phyloP scores from a whole-genome alignment of 2,888 invertebrate species.

The Baronia brevicornis region DNA sequence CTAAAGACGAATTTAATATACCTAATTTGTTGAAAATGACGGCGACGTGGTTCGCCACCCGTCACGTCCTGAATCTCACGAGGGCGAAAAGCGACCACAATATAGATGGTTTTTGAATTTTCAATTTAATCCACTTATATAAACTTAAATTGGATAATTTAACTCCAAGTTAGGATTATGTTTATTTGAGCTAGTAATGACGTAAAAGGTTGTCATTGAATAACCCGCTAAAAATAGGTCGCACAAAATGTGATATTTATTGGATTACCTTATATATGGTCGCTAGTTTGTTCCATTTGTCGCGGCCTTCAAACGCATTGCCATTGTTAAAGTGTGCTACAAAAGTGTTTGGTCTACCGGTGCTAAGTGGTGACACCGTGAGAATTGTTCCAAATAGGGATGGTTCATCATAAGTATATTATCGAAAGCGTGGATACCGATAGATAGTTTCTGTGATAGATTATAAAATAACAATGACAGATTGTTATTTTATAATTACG shows the following conservation, averaged over 20 bases:
- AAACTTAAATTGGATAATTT: too few species aligned
- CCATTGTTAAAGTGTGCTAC: constrained; percentile 10
- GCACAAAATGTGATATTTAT: background rate
- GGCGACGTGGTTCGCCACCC: too few species aligned
- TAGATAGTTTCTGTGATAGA: background rate
- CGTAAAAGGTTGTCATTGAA: too few species aligned
- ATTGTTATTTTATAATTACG: too few species aligned
- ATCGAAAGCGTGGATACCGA: background rate
- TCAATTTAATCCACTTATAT: too few species aligned
- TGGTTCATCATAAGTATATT: background rate
- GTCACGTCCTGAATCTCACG: too few species aligned
- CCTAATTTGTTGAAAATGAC: too few species aligned
- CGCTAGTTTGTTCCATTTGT: constrained; percentile 4
- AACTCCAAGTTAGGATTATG: too few species aligned
- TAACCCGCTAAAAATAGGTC: constrained; percentile 2
- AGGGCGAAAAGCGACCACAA: too few species aligned
- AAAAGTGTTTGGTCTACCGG: constrained; percentile 14
- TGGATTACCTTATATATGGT: constrained; percentile 4
- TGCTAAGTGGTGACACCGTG: constrained; percentile 16
- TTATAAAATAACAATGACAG: background rate
- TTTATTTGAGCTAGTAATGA: too few species aligned
- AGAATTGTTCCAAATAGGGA: constrained; percentile 10
- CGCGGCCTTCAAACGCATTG: constrained; percentile 10
- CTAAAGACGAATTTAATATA: too few species aligned
- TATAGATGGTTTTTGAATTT: too few species aligned